A percentile compares a stretch with the other conserved stretches of the same genome.
phyloP scores from a whole-genome alignment of 2,888 invertebrate genomes.

The Calliscelio sp. region DNA sequence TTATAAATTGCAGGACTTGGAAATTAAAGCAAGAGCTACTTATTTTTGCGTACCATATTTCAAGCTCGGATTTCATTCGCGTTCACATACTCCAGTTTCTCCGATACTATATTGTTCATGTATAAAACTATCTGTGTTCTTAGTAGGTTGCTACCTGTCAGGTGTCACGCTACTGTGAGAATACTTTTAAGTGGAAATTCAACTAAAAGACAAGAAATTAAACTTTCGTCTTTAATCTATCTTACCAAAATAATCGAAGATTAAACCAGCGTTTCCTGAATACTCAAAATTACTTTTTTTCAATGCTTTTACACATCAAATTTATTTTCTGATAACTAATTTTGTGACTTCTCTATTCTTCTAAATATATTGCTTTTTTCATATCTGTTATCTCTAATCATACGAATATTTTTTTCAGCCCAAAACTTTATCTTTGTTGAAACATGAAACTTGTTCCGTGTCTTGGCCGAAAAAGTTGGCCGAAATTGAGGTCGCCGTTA shows the following conservation, averaged over 20 bases:
- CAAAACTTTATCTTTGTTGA: slow-evolving; percentile 41
- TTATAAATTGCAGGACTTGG: slow-evolving; percentile 14
- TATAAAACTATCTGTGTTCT: slow-evolving; percentile 80
- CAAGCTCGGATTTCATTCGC: slow-evolving; percentile 62
- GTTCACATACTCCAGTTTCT: slow-evolving; percentile 70
- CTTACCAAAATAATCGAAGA: too few relatives aligned
- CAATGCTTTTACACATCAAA: too few relatives aligned
- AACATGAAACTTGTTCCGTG: slow-evolving; percentile 65
- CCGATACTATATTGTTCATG: slow-evolving; percentile 75
- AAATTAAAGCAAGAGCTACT: slow-evolving; percentile 24
- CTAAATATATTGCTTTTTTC: slow-evolving; percentile 23
- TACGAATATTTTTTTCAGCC: slow-evolving; percentile 11
- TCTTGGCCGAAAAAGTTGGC: slow-evolving; percentile 50
- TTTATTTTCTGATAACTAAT: too few relatives aligned
- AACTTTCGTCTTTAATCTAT: neutral
- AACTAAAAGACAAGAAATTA: neutral
- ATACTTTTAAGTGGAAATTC: slow-evolving; percentile 68
- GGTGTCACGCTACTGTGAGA: slow-evolving; percentile 80
- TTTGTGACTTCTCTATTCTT: neutral
- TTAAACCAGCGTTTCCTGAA: too few relatives aligned
- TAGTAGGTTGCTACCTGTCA: slow-evolving; percentile 80
- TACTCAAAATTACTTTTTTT: too few relatives aligned
- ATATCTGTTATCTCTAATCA: slow-evolving; percentile 34
- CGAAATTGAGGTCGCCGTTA: slow-evolving; percentile 63
- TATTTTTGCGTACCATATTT: slow-evolving; percentile 59